These are phyloP conservation scores for Atta texana DNA, from an alignment of 1,140 invertebrate genomes.

Conservation along the genomic window DNA sequence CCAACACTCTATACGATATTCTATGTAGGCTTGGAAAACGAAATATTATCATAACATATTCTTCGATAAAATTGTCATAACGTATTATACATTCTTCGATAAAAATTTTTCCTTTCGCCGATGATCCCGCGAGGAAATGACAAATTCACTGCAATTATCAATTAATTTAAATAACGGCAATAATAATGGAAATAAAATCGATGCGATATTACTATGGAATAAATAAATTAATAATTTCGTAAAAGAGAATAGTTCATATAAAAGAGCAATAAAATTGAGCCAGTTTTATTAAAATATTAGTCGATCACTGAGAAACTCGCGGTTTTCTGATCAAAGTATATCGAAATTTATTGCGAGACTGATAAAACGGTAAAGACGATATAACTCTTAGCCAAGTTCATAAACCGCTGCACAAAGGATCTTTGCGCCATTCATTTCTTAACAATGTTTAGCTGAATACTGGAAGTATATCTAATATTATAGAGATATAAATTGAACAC, in stretches of 20 bases:
- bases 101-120: background rate
- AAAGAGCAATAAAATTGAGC: background rate
- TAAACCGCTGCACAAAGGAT: conserved; percentile 45
- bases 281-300: conserved; percentile 44
- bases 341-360: conserved; percentile 48
- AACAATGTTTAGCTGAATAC: background rate
- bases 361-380: conserved; percentile 35
- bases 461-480: no score
- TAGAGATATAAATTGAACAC: conserved; percentile 6
- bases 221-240: conserved; percentile 22
- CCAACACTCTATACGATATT: background rate
- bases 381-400: conserved; percentile 38
- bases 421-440: conserved; percentile 11
- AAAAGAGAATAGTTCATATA: background rate
- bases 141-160: conserved; percentile 7
- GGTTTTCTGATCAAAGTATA: conserved; percentile 43
- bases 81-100: background rate
- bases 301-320: conserved; percentile 12
- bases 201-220: conserved; percentile 4
- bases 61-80: conserved; percentile 31
- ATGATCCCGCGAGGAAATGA: background rate
- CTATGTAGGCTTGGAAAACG: conserved; percentile 11
- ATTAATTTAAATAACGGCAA: conserved; percentile 22
- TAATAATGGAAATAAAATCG: conserved; percentile 6
- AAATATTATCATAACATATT: conserved; percentile 45